Evolutionary conservation across 1,140 invertebrate genomes (phyloP).

Genomic region (Idris sp.): DNA sequence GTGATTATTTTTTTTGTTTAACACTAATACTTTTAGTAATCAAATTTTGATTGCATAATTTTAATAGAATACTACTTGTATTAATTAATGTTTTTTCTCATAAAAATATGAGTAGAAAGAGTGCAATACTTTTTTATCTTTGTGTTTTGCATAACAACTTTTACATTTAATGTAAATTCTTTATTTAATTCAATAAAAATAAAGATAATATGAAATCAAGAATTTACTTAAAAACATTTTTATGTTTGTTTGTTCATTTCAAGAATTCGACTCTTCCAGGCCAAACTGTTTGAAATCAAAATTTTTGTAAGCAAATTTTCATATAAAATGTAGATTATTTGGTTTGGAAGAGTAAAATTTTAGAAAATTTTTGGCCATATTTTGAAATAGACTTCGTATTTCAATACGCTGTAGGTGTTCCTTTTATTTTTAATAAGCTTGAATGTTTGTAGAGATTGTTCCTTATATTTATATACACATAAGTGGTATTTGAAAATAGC

Average conservation of each 20-base stretch:
- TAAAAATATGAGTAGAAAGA: slow-evolving; percentile 13
- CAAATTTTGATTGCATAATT: not conserved
- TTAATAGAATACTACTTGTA: not conserved
- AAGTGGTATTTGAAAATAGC: too few relatives aligned
- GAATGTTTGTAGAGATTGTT: not conserved
- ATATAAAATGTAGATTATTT: too few relatives aligned
- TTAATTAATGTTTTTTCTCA: slow-evolving; percentile 3
- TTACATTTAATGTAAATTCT: slow-evolving; percentile 1
- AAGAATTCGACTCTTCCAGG: too few relatives aligned
- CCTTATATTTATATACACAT: slow-evolving; percentile 11
- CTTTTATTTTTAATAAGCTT: slow-evolving; percentile 11
- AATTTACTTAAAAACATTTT: too few relatives aligned
- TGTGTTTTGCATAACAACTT: slow-evolving; percentile 7
- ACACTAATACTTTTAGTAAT: slow-evolving; percentile 17
- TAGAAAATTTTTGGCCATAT: slow-evolving; percentile 17
- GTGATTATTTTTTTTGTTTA: too few relatives aligned
- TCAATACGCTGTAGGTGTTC: not conserved
- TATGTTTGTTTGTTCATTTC: too few relatives aligned
- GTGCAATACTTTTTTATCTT: slow-evolving; percentile 16
- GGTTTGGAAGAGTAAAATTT: too few relatives aligned
- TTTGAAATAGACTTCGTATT: slow-evolving; percentile 1
- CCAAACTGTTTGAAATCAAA: too few relatives aligned
- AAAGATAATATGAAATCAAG: too few relatives aligned
- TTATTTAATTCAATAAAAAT: slow-evolving; percentile 3
- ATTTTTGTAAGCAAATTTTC: too few relatives aligned